A percentile compares a stretch with the other conserved stretches of the same genome.
Conservation (phyloP, 2,888 invertebrate genomes). For the Drosophila tripunctata region DNA sequence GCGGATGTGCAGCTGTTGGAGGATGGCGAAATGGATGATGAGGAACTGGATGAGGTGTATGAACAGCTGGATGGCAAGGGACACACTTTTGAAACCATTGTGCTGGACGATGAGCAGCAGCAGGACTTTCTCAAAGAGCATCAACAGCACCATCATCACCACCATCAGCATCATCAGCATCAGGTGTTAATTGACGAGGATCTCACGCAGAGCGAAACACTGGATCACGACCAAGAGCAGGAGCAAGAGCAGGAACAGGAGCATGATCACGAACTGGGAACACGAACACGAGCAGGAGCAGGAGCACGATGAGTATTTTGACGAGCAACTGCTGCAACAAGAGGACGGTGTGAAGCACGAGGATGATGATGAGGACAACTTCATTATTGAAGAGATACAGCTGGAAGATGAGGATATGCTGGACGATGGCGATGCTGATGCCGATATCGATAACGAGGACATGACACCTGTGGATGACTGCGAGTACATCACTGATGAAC, state of each 20-base stretch:
- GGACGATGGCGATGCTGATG: slow-evolving; percentile 72
- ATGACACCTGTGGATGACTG: slow-evolving; percentile 73
- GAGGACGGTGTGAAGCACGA: slow-evolving; percentile 68
- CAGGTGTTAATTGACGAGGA: slow-evolving; percentile 82
- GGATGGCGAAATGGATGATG: slow-evolving; percentile 72
- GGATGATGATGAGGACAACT: slow-evolving; percentile 75
- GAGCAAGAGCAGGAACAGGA: slow-evolving; percentile 59
- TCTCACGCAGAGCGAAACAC: slow-evolving; percentile 74
- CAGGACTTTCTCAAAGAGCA: slow-evolving; percentile 69
- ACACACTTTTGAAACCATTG: slow-evolving; percentile 80
- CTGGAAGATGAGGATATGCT: slow-evolving; percentile 81
- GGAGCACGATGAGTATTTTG: slow-evolving; percentile 61
- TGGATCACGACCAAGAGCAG: slow-evolving; percentile 61
- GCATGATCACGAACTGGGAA: slow-evolving; percentile 50
- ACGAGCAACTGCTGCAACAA: slow-evolving; percentile 64
- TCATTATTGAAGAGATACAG: slow-evolving; percentile 82
- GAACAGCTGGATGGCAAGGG: slow-evolving; percentile 67
- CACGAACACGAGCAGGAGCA: too few species aligned
- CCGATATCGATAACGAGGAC: slow-evolving; percentile 57
- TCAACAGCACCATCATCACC: slow-evolving; percentile 50
- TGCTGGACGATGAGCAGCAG: slow-evolving; percentile 80
- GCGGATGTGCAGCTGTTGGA: slow-evolving; percentile 78
- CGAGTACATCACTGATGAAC: slow-evolving; percentile 68
- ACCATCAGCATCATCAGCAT: slow-evolving; percentile 53
- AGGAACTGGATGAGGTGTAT: slow-evolving; percentile 76